phyloP scores from a whole-genome alignment of 2,888 invertebrate species.

The Pyrochroa serraticornis region DNA sequence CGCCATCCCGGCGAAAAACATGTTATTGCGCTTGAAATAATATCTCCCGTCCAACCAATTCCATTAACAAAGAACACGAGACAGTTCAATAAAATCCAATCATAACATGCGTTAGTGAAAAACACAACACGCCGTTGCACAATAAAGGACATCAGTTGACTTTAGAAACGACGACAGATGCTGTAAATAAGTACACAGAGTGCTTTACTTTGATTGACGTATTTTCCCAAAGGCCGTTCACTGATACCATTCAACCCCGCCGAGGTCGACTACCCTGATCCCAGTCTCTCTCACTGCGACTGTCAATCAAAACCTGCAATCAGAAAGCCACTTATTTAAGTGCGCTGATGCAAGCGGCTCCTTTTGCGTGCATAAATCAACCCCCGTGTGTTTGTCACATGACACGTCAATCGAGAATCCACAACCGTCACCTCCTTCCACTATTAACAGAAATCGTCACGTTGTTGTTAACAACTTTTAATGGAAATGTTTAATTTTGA shows the following conservation, averaged over 20 bases:
- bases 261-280: conserved; percentile 37
- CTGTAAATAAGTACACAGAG: conserved; percentile 50
- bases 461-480: no score
- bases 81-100: conserved; percentile 37
- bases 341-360: conserved; percentile 34
- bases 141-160: conserved; percentile 48
- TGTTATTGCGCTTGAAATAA: conserved; percentile 23
- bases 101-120: conserved; percentile 42
- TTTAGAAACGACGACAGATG: conserved; percentile 51
- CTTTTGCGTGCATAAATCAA: conserved; percentile 14
- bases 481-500: no score
- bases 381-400: conserved; percentile 17
- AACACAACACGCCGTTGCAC: conserved; percentile 46
- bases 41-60: conserved; percentile 27
- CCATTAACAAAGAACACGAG: conserved; percentile 34
- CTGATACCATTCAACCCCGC: conserved; percentile 42
- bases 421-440: no score
- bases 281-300: conserved; percentile 15
- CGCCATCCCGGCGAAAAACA: conserved; percentile 9
- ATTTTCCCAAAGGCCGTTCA: conserved; percentile 53
- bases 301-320: conserved; percentile 38
- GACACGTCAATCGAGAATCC: conserved; percentile 13
- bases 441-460: no score
- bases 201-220: conserved; percentile 52
- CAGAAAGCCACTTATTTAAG: conserved; percentile 34